Base-by-base conservation (phyloP, 2,888 invertebrate species). In the Leptinotarsa rubiginosa region DNA sequence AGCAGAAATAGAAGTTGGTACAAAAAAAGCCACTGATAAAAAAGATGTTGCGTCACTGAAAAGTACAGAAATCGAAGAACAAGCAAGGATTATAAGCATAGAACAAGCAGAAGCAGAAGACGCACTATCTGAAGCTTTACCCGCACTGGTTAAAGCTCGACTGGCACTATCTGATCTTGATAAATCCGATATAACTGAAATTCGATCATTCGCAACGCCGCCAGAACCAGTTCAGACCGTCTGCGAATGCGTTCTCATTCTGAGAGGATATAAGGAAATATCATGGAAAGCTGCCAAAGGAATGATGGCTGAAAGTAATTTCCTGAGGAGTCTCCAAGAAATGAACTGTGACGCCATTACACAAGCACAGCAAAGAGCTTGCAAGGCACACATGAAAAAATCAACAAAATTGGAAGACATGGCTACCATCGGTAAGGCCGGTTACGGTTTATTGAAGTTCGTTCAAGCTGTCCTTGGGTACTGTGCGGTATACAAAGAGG, bases 291-390 rank as follows among this genome's bases (percentile, higher is more conserved):
- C 94, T 1, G 96, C 97, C 0, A 88, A 97, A 94, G 87, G 95
- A 91, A 95, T 97, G 94, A 96, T 97, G 97, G 92, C 95, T 0
- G 97, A 97, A 85, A 93, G 95, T 0, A 94, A 92, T 86, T 97
- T 97, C 87, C 87, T 97, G 52, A 90, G 91, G 69, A 91, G 91
- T 70, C 89, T 97, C 50, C 94, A 94, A 87, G 96, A 96, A 86
- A 93, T 97, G 93, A 95, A 97, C 85, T 95, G 92, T 82, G 93
- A 95, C 83, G 89, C 91, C 4, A 92, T 96, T 75, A 94, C 95
- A 0, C 90, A 91, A 79, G 89, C 89, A 15, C 95, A 95, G 85
- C 92, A 93, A 16, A 92, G 92, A 79, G 90, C 91, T 1, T 93
- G 94, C 12, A 93, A 92, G 77, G 88, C 91, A 0, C 94, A 95